These are phyloP conservation scores for Cydia amplana DNA, from an alignment of 1,140 invertebrate species.

Conservation along the genomic window DNA sequence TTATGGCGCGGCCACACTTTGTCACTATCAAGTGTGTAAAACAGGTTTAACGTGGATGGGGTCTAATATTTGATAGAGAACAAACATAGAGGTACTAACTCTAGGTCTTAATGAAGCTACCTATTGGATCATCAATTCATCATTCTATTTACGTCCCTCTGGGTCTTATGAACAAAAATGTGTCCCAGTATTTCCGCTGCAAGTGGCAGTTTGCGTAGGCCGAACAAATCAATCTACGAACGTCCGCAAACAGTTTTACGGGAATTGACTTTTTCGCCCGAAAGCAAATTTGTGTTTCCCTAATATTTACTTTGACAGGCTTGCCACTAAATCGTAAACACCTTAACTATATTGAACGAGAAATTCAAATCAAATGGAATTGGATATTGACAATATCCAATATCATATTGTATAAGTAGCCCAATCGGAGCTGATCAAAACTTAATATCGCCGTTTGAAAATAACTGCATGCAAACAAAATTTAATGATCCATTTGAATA, in stretches of 20 bases:
- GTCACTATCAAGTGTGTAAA: no score
- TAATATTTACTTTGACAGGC: neutral
- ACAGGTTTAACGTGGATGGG: no score
- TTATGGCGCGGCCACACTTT: no score
- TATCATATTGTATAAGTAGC: no score
- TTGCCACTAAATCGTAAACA: constrained; percentile 2
- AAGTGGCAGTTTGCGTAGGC: neutral
- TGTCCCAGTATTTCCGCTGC: neutral
- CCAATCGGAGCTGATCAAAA: neutral
- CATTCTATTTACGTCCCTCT: no score
- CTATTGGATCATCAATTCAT: no score
- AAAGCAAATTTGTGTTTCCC: constrained; percentile 9
- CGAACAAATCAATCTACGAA: neutral
- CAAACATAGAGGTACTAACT: no score
- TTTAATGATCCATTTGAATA: neutral
- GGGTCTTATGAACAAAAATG: neutral
- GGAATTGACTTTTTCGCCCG: constrained; percentile 16
- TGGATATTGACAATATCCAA: neutral
- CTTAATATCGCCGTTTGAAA: neutral
- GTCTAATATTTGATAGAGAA: no score
- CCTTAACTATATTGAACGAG: neutral
- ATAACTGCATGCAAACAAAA: neutral
- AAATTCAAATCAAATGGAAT: constrained; percentile 8
- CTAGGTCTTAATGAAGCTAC: no score
- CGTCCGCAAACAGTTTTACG: neutral